phyloP scores from a whole-genome alignment of 2,888 invertebrate species.

The Leucophora obtusa region DNA sequence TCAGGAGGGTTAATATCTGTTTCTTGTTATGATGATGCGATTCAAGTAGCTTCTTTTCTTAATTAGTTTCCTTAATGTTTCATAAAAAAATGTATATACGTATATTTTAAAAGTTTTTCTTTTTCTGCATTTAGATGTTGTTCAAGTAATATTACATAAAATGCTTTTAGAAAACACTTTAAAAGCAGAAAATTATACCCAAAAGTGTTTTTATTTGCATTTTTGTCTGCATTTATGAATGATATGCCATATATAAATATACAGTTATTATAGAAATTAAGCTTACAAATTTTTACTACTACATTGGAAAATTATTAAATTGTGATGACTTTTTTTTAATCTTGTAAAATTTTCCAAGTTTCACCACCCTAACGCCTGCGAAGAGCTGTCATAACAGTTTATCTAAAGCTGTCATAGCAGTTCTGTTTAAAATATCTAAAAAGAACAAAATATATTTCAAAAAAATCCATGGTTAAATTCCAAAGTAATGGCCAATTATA shows the following conservation, averaged over 20 bases:
- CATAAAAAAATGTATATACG: background rate
- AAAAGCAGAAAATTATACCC: conserved; percentile 46
- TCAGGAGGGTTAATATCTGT: conserved; percentile 5
- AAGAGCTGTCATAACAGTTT: no score
- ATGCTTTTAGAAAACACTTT: conserved; percentile 43
- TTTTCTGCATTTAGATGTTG: conserved; percentile 11
- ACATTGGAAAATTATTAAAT: background rate
- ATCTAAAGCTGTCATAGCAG: no score
- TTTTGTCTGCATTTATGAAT: conserved; percentile 14
- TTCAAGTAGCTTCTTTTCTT: conserved; percentile 28
- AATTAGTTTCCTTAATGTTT: conserved; percentile 45
- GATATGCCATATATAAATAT: no score
- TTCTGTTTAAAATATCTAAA: no score
- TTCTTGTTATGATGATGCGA: conserved; percentile 23
- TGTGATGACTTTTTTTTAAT: no score
- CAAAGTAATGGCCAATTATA: no score
- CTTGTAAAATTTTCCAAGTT: no score
- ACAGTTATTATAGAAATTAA: background rate
- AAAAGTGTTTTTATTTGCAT: conserved; percentile 46
- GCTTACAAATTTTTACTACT: background rate
- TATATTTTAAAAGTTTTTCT: background rate
- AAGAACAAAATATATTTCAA: no score
- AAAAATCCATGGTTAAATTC: no score
- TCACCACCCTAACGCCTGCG: no score
- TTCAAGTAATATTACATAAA: conserved; percentile 33